Evolutionary conservation across 2,888 invertebrate species (phyloP).

Genomic region (Minunthozetes semirufus): DNA sequence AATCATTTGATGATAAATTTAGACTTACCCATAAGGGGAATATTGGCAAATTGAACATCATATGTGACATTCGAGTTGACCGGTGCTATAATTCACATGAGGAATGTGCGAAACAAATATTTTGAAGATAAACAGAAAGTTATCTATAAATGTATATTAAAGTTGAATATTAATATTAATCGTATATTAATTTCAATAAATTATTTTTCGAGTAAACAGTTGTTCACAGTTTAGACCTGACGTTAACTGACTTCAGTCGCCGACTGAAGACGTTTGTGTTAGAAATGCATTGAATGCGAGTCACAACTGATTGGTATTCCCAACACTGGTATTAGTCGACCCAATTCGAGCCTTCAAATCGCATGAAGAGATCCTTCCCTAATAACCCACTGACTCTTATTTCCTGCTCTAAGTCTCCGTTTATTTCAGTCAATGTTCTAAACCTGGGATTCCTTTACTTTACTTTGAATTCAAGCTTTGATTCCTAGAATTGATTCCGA

Average conservation of each 20-base stretch:
- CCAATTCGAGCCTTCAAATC: conserved; percentile 20
- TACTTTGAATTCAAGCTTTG: not conserved
- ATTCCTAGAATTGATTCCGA: not conserved
- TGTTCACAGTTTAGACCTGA: no score
- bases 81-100: not conserved
- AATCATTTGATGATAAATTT: not conserved
- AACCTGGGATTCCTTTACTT: not conserved
- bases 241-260: no score
- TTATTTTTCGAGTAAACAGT: not conserved
- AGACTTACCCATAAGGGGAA: not conserved
- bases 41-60: not conserved
- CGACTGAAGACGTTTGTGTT: not conserved
- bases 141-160: no score
- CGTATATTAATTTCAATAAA: no score
- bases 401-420: not conserved
- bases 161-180: no score
- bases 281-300: not conserved
- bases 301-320: conserved; percentile 4
- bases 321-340: conserved; percentile 17
- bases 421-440: not conserved
- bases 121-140: not conserved
- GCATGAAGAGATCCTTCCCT: conserved; percentile 14
- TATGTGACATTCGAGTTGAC: not conserved
- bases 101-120: not conserved
- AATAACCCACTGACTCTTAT: conserved; percentile 28